Conservation (phyloP, 2,888 invertebrate genomes). For the Theristus sp. region DNA sequence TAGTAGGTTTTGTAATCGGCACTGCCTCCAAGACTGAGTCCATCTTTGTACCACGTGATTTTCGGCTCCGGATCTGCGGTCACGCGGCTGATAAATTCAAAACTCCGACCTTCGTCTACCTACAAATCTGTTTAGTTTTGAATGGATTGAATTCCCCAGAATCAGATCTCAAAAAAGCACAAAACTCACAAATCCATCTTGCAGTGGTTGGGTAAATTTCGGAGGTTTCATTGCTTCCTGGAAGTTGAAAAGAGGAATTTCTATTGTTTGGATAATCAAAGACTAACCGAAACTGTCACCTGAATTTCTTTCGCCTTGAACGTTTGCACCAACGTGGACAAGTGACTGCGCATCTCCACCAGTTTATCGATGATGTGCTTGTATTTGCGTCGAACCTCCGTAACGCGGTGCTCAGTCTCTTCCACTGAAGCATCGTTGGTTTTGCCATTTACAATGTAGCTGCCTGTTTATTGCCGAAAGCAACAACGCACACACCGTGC, state of each 20-base stretch:
- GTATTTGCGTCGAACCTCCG: background rate
- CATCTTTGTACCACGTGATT: slow-evolving; percentile 61
- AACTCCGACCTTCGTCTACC: background rate
- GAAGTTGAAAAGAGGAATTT: background rate
- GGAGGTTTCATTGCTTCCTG: background rate
- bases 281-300: too few species aligned
- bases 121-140: too few species aligned
- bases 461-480: too few species aligned
- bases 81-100: background rate
- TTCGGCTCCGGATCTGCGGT: slow-evolving; percentile 39
- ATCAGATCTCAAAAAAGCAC: too few species aligned
- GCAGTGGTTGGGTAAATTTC: background rate
- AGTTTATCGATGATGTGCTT: background rate
- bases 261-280: too few species aligned
- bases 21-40: slow-evolving; percentile 45
- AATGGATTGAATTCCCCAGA: too few species aligned
- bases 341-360: background rate
- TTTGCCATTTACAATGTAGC: background rate
- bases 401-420: background rate
- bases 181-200: background rate
- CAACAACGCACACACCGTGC: too few species aligned
- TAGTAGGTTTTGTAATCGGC: slow-evolving; percentile 55
- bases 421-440: background rate
- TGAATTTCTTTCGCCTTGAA: background rate
- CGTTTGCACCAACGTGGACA: background rate